These are phyloP conservation scores for Mellilla xanthometata DNA, from an alignment of 2,888 invertebrate genomes.

Conservation along the genomic window DNA sequence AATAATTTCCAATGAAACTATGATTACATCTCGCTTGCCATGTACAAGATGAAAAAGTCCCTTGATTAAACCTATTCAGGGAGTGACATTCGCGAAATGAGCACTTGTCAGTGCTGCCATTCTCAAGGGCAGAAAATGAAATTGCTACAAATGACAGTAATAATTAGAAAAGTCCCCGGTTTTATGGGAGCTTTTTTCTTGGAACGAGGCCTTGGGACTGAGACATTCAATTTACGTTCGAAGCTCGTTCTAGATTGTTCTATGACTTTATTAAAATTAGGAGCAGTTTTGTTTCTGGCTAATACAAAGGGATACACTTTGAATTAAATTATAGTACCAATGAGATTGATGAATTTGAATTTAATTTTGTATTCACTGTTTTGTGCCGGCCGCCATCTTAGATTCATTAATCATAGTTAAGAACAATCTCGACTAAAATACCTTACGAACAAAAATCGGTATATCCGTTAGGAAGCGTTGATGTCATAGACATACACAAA, in stretches of 20 bases:
- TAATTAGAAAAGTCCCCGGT: conserved; percentile 29
- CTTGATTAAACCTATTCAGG: conserved; percentile 48
- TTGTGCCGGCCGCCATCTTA: no score
- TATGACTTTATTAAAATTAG: no score
- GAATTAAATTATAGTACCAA: no score
- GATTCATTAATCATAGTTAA: no score
- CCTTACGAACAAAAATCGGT: no score
- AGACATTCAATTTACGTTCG: conserved; percentile 28
- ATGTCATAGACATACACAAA: no score
- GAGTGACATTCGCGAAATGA: conserved; percentile 28
- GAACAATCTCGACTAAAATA: no score
- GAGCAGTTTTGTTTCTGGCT: no score
- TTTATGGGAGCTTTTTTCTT: conserved; percentile 16
- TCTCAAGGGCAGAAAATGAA: conserved; percentile 31
- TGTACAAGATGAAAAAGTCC: conserved; percentile 26
- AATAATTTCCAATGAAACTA: conserved; percentile 9
- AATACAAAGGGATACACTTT: no score
- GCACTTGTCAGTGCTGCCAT: conserved; percentile 23
- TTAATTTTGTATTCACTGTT: no score
- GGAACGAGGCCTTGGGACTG: conserved; percentile 19
- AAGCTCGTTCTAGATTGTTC: not conserved
- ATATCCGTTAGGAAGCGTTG: no score
- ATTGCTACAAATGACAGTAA: conserved; percentile 33
- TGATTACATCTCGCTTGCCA: conserved; percentile 11
- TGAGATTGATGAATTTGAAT: no score